These are phyloP conservation scores for Coremacera marginata DNA, from an alignment of 2,888 invertebrate species.

Conservation along the genomic window DNA sequence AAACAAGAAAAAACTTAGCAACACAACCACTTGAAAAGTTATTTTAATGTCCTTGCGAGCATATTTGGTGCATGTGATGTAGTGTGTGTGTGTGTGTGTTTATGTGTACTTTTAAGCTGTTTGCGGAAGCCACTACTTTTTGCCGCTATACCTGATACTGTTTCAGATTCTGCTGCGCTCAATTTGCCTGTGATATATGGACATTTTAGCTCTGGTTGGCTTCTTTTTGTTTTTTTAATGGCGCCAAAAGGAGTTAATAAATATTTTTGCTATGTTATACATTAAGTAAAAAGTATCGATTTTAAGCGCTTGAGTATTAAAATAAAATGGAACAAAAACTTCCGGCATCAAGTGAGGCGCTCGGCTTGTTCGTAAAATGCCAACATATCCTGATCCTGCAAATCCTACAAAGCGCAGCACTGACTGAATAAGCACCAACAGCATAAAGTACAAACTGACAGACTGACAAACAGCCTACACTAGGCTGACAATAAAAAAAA, in stretches of 20 bases:
- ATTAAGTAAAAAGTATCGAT: conserved; percentile 11
- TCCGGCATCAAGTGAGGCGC: not conserved
- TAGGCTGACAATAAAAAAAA: not conserved
- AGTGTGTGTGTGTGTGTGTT: not conserved
- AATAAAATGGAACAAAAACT: conserved; percentile 24
- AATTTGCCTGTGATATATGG: conserved; percentile 30
- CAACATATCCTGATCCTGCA: conserved; percentile 59
- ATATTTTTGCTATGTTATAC: conserved; percentile 15
- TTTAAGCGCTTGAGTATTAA: not conserved
- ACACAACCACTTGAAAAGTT: conserved; percentile 24
- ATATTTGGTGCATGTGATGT: not conserved
- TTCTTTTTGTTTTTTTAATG: conserved; percentile 20
- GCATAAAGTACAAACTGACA: conserved; percentile 30
- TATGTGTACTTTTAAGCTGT: not conserved
- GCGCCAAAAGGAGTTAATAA: conserved; percentile 29
- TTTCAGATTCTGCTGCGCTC: conserved; percentile 3
- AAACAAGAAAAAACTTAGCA: not conserved
- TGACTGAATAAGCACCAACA: conserved; percentile 4
- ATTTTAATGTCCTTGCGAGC: conserved; percentile 20
- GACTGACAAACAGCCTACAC: conserved; percentile 27
- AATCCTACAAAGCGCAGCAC: conserved; percentile 24
- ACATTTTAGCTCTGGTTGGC: not conserved
- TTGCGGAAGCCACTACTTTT: conserved; percentile 14
- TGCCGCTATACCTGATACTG: conserved; percentile 3
- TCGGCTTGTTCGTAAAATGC: conserved; percentile 63